phyloP scores from a whole-genome alignment of 2,113 vertebrate genomes.

The Cyprinodon brontotheroides region DNA sequence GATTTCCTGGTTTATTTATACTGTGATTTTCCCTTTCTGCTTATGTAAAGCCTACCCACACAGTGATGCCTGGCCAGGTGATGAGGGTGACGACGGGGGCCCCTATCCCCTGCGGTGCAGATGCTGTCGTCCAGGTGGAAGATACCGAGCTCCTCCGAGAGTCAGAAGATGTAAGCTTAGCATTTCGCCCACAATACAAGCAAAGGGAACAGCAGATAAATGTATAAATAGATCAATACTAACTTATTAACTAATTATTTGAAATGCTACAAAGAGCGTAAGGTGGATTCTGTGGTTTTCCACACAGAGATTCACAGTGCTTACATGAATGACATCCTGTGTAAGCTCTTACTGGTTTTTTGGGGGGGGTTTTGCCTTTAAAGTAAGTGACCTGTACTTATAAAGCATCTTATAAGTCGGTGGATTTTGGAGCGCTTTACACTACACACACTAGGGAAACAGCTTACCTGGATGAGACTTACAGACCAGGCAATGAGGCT shows the following conservation, averaged over 20 bases:
- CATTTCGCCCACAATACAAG: neutral
- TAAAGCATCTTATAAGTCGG: too few relatives aligned
- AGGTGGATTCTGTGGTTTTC: neutral
- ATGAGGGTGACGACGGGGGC: slow-evolving; percentile 99
- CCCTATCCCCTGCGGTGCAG: slow-evolving; percentile 98
- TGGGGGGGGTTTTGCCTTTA: too few relatives aligned
- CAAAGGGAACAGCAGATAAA: neutral
- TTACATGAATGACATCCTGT: neutral
- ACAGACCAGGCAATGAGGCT: too few relatives aligned
- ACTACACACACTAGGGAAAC: too few relatives aligned
- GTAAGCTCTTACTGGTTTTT: too few relatives aligned
- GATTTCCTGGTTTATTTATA: neutral
- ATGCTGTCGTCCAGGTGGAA: slow-evolving; percentile 98
- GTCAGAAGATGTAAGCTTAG: slow-evolving; percentile 92
- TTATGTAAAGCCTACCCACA: slow-evolving; percentile 90
- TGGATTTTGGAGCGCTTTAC: too few relatives aligned
- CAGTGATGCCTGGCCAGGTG: slow-evolving; percentile 99
- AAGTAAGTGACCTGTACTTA: too few relatives aligned
- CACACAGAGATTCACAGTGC: neutral
- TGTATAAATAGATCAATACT: neutral
- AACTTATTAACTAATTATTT: neutral
- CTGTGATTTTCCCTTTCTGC: neutral
- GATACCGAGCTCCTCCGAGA: slow-evolving; percentile 98
- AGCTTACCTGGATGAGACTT: too few relatives aligned
- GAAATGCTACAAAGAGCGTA: neutral